Evolutionary conservation across 2,797 vertebrate genomes (phyloP), one percentile per base, ranked within the genome.

Genomic region (Manis pentadactyla): DNA sequence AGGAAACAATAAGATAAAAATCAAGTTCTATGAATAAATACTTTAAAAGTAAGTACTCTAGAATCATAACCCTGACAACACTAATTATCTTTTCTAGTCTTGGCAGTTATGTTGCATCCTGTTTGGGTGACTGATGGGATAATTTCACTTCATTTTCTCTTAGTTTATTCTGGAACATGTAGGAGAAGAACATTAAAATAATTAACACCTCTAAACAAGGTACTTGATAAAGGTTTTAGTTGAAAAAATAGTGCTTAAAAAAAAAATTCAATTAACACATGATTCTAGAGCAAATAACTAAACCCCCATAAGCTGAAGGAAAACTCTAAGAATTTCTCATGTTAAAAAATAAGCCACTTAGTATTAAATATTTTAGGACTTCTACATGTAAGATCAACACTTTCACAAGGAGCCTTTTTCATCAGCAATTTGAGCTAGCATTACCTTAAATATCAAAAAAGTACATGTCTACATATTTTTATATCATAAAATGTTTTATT

Each of bases 51-150:
- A 95, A 96, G 74, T 91, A 94, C 61, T 95, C 42, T 49, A 86
- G 90, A 93, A 96, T 96, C 97, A 96, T 94, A 97, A 96, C 94
- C 97, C 83, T 97, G 97, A 97, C 97, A 97, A 97, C 74, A 95
- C 96, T 97, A 97, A 97, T 98, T 97, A 96, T 98, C 94, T 97
- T 96, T 96, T 96, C 96, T 92, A 84, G 42, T 85, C 90, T 93
- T 95, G 90, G 69, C 57, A 97, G 95, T 77, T 95, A 95, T 31
- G 95, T 90, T 88, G 85, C 31, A 94, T 66, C 95, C 12, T 95
- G 86, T 98, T 96, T 98, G 93, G 93, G 87, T 96, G 96, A 83
- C 95, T 95, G 96, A 95, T 85, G 93, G 96, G 63, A 63, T 85
- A 90, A 93, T 87, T 97, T 97, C 63, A 78, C 82, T 97, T 92